Base-by-base conservation (phyloP, 2,888 invertebrate species). In the Chaetogeoica ovagalla region DNA sequence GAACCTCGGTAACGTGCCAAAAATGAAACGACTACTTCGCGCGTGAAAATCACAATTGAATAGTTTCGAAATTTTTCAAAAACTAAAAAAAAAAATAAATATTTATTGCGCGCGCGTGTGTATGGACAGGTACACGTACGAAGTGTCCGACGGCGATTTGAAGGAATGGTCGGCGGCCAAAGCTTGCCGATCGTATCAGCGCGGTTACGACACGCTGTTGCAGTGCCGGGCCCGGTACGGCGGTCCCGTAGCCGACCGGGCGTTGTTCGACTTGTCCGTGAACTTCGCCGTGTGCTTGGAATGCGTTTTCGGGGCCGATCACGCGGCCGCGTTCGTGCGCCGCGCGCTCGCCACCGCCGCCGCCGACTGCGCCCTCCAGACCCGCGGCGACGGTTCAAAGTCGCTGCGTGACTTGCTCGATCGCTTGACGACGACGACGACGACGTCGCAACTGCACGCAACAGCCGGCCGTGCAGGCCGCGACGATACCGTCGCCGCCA, bases 231-330 rank as follows among this genome's bases (percentile, higher is more conserved):
- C 23, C 19, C 11, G 43, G 21, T 13, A 4, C 30, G 30, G 17
- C n/a, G 5, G 21, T 68, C 23, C 13, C 8, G 43, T 7, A 7
- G 4, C 6, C 4, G 52, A 43, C 8, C 23, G 30, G n/a, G 43
- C 8, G 1, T 17, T 59, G n/a, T 48, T 15, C 8, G 63, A 52
- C 52, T 52, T 23, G 55, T 21, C 74, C 74, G 57, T 74, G 65
- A 74, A 74, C 55, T 74, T 74, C 17, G 52, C 63, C 63, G 48
- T 21, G n/a, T 73, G 63, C n/a, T 55, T 37, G 63, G 23, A 39
- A 65, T 15, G 52, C 19, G 13, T 74, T 74, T 74, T 74, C 21
- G 55, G 62, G 0, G 37, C 30, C 19, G 11, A 11, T 8, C 62
- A 72, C 43, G 23, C 52, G 8, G 8, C 37, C 15, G 37, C 30